phyloP scores from a whole-genome alignment of 2,888 invertebrate species.

The Aspidiotus destructor region DNA sequence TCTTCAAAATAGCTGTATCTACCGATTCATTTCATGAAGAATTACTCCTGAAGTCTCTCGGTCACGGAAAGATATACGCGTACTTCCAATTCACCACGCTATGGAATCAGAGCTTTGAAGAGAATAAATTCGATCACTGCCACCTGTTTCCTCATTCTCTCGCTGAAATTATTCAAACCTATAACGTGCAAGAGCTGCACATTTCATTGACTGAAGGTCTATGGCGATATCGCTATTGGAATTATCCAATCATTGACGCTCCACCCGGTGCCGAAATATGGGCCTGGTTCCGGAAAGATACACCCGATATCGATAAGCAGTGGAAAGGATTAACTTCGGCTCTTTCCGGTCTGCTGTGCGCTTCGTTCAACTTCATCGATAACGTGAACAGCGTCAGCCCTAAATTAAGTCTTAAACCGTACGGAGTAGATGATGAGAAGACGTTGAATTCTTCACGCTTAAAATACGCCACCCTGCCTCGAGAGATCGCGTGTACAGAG shows the following conservation, averaged over 20 bases:
- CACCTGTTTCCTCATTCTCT: conserved; percentile 79
- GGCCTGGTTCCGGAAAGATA: conserved; percentile 74
- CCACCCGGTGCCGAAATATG: conserved; percentile 90
- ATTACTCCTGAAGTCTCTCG: conserved; percentile 72
- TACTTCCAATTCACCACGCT: conserved; percentile 85
- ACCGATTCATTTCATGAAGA: conserved; percentile 76
- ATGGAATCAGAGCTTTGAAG: conserved; percentile 53
- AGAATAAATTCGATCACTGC: conserved; percentile 39
- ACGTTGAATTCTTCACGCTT: conserved; percentile 50
- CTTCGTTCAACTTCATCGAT: conserved; percentile 90
- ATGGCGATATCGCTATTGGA: conserved; percentile 91
- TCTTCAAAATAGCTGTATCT: not conserved
- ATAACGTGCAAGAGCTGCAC: conserved; percentile 80
- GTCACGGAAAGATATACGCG: conserved; percentile 72
- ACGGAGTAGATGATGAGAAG: conserved; percentile 49
- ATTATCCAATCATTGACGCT: conserved; percentile 79
- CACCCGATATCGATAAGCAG: conserved; percentile 58
- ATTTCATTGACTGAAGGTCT: conserved; percentile 84
- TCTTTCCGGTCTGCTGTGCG: conserved; percentile 89
- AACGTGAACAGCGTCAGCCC: conserved; percentile 74
- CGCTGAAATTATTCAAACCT: conserved; percentile 74
- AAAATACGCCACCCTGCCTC: conserved; percentile 80
- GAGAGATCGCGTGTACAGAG: conserved; percentile 97
- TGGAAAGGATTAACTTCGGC: conserved; percentile 86
- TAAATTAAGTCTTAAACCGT: conserved; percentile 69